Evolutionary conservation across 2,113 vertebrate species (phyloP), one percentile per base, ranked within the genome.

Genomic region (Oceanodroma tethys): DNA sequence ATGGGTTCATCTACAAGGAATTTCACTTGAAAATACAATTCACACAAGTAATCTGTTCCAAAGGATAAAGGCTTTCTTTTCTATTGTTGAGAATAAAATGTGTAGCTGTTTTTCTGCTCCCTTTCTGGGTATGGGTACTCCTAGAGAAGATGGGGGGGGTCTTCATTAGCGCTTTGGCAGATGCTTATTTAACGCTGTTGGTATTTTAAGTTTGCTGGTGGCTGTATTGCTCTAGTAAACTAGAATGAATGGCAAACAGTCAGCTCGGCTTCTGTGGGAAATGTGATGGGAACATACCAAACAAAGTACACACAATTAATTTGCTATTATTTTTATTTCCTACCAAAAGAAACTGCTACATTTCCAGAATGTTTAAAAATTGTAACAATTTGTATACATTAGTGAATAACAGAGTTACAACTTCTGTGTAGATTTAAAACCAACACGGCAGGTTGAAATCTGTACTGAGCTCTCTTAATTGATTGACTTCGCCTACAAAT

Each of bases 291-390:
- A 65, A 83, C 45, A 58, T 21, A 91, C 21, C 71, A 82, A 72
- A 93, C 23, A n/a, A 68, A 72, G 59, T 4, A 70, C 63, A 59
- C 63, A 2, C 2, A 17, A 9, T 45, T 74, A 7, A 16, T 53
- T 95, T 60, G 53, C 81, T 81, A 67, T 76, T 63, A 7, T 67
- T 88, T 97, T 93, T 88, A 96, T 95, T 97, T 97, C 86, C 95
- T 94, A 79, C 72, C 43, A 42, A 87, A 95, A 95, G 76, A 92
- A 97, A 95, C 62, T 53, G 87, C 92, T 90, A 92, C 86, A 90
- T 90, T 92, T 95, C 94, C 70, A 89, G 87, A 84, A 79, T 60
- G 74, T 86, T 95, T 82, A 81, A 87, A 93, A 95, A 75, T 27
- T 32, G 55, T 81, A 95, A 90, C 92, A 89, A 90, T 42, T 45